These are phyloP conservation scores for Macrophya annulata DNA, from an alignment of 2,888 invertebrate species.

Conservation along the genomic window DNA sequence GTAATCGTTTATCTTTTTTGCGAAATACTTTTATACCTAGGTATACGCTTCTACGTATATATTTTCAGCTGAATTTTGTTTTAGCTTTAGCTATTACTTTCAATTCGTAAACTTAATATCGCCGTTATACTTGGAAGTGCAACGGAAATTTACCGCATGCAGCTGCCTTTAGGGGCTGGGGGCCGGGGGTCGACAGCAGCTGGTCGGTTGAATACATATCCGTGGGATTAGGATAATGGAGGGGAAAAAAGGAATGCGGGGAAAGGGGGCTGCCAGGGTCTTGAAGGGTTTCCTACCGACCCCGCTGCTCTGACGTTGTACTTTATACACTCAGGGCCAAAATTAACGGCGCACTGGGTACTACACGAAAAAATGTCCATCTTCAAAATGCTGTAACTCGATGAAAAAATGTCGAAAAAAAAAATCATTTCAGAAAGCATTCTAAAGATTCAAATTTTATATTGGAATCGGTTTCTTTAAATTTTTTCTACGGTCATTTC, in stretches of 20 bases:
- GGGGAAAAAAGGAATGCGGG: neutral
- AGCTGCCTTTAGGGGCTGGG: constrained; percentile 17
- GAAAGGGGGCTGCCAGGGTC: neutral
- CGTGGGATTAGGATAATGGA: neutral
- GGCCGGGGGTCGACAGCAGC: neutral
- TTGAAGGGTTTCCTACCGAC: neutral
- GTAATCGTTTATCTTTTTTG: neutral
- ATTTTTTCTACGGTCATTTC: too few species aligned
- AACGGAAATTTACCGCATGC: constrained; percentile 37
- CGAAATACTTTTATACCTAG: neutral
- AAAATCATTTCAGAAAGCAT: too few species aligned
- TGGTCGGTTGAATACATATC: constrained; percentile 15
- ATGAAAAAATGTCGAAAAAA: too few species aligned
- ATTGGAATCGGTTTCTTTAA: too few species aligned
- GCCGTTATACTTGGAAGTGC: constrained; percentile 13
- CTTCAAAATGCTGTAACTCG: neutral
- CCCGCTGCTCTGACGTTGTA: neutral
- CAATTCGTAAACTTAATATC: neutral
- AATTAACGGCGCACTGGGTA: too few species aligned
- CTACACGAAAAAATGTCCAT: neutral
- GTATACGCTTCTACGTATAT: neutral
- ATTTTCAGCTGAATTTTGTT: neutral
- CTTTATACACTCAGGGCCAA: too few species aligned
- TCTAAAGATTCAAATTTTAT: too few species aligned
- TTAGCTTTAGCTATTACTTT: neutral